phyloP scores from a whole-genome alignment of 2,888 invertebrate species.

The Kryphioiulus occultus region DNA sequence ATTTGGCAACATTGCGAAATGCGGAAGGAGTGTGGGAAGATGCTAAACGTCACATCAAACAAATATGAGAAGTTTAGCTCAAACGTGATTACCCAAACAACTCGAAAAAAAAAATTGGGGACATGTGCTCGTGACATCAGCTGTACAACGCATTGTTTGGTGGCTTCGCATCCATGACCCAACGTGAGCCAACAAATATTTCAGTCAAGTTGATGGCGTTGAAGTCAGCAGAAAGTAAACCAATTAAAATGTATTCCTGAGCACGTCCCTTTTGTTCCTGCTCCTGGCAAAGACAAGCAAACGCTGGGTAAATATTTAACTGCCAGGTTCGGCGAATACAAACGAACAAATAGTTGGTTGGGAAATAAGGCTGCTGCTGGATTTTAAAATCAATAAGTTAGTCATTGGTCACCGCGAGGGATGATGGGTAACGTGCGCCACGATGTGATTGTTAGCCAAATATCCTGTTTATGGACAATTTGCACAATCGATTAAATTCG shows the following conservation, averaged over 20 bases:
- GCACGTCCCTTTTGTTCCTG: constrained; percentile 35
- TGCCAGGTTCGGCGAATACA: not conserved
- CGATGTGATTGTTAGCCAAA: not conserved
- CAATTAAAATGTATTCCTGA: constrained; percentile 28
- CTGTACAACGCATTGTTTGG: not conserved
- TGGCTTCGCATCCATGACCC: not conserved
- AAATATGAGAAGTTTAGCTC: not conserved
- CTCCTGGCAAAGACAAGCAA: constrained; percentile 6
- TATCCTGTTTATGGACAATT: constrained; percentile 39
- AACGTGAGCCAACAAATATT: not conserved
- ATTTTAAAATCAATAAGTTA: constrained; percentile 40
- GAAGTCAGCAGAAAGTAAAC: constrained; percentile 6
- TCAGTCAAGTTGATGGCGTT: not conserved
- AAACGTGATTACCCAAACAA: not conserved
- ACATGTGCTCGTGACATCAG: not conserved
- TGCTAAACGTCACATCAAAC: not conserved
- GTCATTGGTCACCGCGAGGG: not conserved
- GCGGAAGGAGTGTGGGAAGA: not conserved
- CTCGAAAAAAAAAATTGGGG: not conserved
- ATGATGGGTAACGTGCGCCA: not conserved
- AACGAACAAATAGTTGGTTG: not conserved
- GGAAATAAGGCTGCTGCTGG: not conserved
- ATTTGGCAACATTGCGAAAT: not conserved
- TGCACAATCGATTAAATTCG: constrained; percentile 19
- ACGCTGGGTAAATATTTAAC: constrained; percentile 21